Percentiles rank a stretch among this genome's conserved stretches.
These are phyloP conservation scores for Scaeva pyrastri DNA, from an alignment of 2,888 invertebrate species.

Conservation along the genomic window DNA sequence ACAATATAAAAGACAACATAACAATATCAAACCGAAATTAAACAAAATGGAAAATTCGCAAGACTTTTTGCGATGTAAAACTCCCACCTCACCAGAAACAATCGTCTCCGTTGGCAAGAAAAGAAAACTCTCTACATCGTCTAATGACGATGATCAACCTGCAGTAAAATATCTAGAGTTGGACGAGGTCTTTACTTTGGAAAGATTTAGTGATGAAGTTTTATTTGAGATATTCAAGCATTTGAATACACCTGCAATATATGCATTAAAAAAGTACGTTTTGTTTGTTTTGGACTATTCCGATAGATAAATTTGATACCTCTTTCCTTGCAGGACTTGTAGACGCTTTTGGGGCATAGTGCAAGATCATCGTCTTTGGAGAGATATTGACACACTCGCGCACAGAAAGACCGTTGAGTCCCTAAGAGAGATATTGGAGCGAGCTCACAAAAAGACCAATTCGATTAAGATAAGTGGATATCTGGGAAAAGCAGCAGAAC, in stretches of 20 bases:
- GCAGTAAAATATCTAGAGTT: conserved; percentile 73
- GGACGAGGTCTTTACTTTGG: conserved; percentile 76
- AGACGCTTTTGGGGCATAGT: conserved; percentile 80
- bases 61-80: conserved; percentile 20
- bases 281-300: neutral
- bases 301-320: neutral
- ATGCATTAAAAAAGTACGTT: conserved; percentile 81
- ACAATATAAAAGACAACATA: neutral
- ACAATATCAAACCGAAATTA: neutral
- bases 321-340: conserved; percentile 80
- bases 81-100: conserved; percentile 10
- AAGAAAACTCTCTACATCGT: conserved; percentile 56
- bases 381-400: conserved; percentile 80
- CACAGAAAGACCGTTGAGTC: conserved; percentile 79
- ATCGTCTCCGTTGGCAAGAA: conserved; percentile 32
- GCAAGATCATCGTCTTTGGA: conserved; percentile 82
- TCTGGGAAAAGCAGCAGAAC: conserved; percentile 30
- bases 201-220: conserved; percentile 82
- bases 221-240: conserved; percentile 82
- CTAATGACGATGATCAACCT: conserved; percentile 63
- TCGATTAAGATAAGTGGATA: conserved; percentile 81
- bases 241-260: conserved; percentile 81
- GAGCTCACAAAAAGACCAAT: conserved; percentile 80
- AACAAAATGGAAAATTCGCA: conserved; percentile 37
- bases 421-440: conserved; percentile 80